phyloP scores from a whole-genome alignment of 2,113 vertebrate genomes.

The Dipodomys spectabilis region DNA sequence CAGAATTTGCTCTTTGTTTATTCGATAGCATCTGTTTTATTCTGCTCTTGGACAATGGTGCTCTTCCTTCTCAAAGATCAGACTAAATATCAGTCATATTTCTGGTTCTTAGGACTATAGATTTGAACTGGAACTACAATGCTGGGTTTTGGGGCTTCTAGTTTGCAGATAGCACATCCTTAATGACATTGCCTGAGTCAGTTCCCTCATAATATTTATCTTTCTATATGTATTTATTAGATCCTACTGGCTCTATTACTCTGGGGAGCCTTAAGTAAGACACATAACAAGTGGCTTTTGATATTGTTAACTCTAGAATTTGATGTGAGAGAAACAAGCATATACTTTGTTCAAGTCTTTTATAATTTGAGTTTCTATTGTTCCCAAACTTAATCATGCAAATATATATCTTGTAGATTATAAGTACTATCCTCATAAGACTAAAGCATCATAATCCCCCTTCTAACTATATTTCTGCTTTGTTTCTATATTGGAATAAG shows the following conservation, averaged over 20 bases:
- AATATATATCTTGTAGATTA: not conserved
- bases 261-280: not conserved
- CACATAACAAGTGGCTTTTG: not conserved
- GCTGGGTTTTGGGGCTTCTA: not conserved
- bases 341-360: not conserved
- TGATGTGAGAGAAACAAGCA: not conserved
- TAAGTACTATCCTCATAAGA: not conserved
- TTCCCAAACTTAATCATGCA: not conserved
- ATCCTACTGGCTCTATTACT: not conserved
- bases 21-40: not conserved
- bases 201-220: not conserved
- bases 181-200: not conserved
- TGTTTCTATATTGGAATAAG: not conserved
- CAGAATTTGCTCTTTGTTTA: not conserved
- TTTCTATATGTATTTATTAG: not conserved
- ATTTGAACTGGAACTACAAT: not conserved
- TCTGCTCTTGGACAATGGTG: not conserved
- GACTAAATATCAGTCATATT: not conserved
- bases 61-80: not conserved
- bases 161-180: not conserved
- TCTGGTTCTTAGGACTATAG: no score
- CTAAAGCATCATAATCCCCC: fast-evolving
- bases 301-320: not conserved
- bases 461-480: not conserved
- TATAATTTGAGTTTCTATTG: not conserved